Evolutionary conservation across 2,888 invertebrate genomes (phyloP).

Genomic region (Oligia fasciuncula): DNA sequence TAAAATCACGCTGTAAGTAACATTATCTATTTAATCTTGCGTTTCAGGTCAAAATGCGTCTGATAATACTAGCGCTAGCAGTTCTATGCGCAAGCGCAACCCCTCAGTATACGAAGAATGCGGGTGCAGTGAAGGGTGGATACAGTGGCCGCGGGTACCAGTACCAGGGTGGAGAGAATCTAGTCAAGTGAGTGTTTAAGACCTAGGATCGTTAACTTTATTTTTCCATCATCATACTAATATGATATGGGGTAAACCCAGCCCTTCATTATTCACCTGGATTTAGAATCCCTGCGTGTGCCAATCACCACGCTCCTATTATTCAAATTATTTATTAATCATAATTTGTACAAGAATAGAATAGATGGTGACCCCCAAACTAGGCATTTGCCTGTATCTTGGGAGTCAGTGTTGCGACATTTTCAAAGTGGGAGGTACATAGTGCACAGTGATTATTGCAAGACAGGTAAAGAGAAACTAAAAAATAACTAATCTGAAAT

Average conservation of each 20-base stretch:
- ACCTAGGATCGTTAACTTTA: not conserved
- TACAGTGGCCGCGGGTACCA: conserved; percentile 64
- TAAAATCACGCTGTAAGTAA: not conserved
- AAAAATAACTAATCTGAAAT: too few relatives aligned
- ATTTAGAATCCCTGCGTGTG: not conserved
- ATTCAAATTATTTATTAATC: too few relatives aligned
- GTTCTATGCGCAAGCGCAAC: conserved; percentile 66
- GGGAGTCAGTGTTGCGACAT: too few relatives aligned
- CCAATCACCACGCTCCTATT: not conserved
- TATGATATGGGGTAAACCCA: too few relatives aligned
- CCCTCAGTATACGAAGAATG: conserved; percentile 73
- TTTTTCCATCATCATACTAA: not conserved
- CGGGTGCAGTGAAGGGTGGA: conserved; percentile 76
- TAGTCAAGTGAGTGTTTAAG: conserved; percentile 68
- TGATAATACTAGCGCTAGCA: conserved; percentile 65
- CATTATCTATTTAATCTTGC: not conserved
- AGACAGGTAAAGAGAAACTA: too few relatives aligned
- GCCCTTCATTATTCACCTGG: too few relatives aligned
- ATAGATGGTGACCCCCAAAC: too few relatives aligned
- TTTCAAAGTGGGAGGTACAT: too few relatives aligned
- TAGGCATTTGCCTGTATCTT: too few relatives aligned
- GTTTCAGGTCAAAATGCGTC: conserved; percentile 66
- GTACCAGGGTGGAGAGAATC: conserved; percentile 70
- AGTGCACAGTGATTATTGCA: too few relatives aligned
- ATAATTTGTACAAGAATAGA: too few relatives aligned